Percentiles rank a stretch among this genome's conserved stretches.
These are phyloP conservation scores for Lepidothrix coronata DNA, from an alignment of 2,113 vertebrate species.

Conservation along the genomic window DNA sequence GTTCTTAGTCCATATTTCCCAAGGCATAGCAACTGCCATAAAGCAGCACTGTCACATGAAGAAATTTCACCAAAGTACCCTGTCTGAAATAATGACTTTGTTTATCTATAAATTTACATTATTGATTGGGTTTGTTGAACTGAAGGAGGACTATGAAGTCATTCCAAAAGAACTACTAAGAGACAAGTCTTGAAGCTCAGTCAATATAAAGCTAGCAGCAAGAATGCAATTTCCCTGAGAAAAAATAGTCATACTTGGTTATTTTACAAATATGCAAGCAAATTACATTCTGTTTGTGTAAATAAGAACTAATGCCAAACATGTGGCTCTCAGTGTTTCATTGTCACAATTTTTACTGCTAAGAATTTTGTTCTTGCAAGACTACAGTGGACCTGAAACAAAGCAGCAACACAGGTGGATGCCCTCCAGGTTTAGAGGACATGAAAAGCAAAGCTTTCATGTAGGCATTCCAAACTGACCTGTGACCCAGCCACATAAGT, in stretches of 20 bases:
- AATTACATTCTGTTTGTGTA: neutral
- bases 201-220: neutral
- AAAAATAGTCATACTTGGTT: conserved; percentile 17
- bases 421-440: neutral
- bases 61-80: neutral
- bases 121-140: conserved; percentile 23
- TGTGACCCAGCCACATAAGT: neutral
- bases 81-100: conserved; percentile 34
- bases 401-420: neutral
- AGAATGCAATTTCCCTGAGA: neutral
- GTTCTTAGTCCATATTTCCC: neutral
- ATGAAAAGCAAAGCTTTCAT: neutral
- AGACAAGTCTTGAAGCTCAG: neutral
- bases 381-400: neutral
- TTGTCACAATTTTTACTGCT: neutral
- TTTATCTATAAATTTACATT: conserved; percentile 42
- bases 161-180: neutral
- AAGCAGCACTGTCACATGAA: neutral
- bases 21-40: neutral
- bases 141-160: conserved; percentile 2
- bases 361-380: neutral
- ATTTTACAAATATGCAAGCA: neutral
- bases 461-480: neutral
- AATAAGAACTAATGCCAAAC: conserved; percentile 3
- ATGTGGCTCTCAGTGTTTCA: neutral